phyloP scores from a whole-genome alignment of 64 coral and sea anemone species.

The Stylophora pistillata region DNA sequence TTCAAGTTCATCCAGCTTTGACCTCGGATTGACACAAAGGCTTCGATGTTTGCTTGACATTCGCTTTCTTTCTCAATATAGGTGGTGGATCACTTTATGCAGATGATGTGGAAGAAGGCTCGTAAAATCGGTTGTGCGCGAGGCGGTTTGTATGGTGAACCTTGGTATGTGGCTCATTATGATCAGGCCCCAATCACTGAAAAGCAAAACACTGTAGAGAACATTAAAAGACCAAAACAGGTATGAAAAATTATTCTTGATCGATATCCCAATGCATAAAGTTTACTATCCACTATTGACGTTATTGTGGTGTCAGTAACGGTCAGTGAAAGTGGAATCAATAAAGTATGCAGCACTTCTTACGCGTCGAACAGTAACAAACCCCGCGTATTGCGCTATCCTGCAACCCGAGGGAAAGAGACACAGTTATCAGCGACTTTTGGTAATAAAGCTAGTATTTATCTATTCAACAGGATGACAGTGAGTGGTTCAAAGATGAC shows the following conservation, averaged over 20 bases:
- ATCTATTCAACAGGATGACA: constrained; percentile 55
- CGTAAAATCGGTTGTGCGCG: constrained; percentile 67
- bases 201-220: neutral
- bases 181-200: constrained; percentile 50
- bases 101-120: constrained; percentile 67
- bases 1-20: no score
- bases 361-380: no score
- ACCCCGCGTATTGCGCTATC: no score
- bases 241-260: neutral
- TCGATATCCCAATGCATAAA: no score
- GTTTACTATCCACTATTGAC: no score
- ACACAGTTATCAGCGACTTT: neutral
- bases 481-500: constrained; percentile 66
- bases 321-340: no score
- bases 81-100: constrained; percentile 65
- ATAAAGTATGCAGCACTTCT: no score
- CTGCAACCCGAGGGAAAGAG: no score
- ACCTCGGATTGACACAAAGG: no score
- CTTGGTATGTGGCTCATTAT: constrained; percentile 79
- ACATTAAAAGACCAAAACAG: constrained; percentile 50
- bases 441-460: neutral
- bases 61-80: neutral
- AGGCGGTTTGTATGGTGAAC: constrained; percentile 66
- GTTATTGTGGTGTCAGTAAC: no score
- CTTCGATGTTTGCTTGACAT: no score